Conservation (phyloP, 1,140 invertebrate genomes). For the Tetraneura akinire region DNA sequence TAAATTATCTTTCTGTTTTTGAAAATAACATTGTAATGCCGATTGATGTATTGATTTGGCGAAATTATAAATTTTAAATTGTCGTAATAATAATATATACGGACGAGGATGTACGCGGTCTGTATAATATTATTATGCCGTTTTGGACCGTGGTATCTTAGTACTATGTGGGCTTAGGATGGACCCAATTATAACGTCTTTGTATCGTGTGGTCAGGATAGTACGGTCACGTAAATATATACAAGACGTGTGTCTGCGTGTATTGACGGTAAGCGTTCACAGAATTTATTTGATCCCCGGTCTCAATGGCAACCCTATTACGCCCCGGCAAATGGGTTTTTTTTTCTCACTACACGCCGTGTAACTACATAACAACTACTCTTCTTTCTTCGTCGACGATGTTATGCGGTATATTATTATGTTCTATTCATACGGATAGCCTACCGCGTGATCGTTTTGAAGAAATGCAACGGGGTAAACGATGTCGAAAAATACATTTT, state of each 20-base stretch:
- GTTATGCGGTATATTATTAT: neutral
- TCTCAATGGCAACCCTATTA: constrained; percentile 32
- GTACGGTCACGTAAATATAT: constrained; percentile 31
- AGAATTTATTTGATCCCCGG: constrained; percentile 35
- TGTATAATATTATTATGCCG: too few relatives aligned
- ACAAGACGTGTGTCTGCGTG: neutral
- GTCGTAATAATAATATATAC: too few relatives aligned
- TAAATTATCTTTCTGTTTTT: too few relatives aligned
- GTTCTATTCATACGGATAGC: too few relatives aligned
- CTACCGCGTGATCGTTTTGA: neutral
- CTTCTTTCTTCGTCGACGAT: neutral
- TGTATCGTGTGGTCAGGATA: constrained; percentile 16
- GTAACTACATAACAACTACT: neutral
- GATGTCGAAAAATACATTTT: neutral
- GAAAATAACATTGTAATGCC: too few relatives aligned
- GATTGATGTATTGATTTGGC: too few relatives aligned
- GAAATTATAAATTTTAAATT: too few relatives aligned
- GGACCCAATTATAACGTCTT: constrained; percentile 34
- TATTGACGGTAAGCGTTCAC: constrained; percentile 23
- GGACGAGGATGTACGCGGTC: too few relatives aligned
- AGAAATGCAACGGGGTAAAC: neutral
- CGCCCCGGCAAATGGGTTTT: constrained; percentile 19
- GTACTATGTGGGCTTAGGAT: too few relatives aligned
- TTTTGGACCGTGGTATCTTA: too few relatives aligned
- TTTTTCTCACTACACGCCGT: constrained; percentile 9